These are phyloP conservation scores for Achlya flavicornis DNA, from an alignment of 2,888 invertebrate genomes.

Conservation along the genomic window DNA sequence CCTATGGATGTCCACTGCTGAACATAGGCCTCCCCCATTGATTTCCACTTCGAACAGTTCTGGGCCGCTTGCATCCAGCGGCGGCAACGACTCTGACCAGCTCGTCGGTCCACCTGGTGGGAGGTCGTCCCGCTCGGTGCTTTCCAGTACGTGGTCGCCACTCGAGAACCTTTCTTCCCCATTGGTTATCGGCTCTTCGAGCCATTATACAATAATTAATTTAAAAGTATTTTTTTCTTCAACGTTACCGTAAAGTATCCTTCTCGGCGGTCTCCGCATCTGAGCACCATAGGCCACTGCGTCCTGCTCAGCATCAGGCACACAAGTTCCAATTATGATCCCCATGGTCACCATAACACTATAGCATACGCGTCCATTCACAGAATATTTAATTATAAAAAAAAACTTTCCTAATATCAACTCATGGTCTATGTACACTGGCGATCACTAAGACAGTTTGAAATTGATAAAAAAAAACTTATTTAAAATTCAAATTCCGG, in stretches of 20 bases:
- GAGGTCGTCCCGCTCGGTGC: too few species aligned
- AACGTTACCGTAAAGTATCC: constrained; percentile 72
- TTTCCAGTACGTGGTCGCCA: too few species aligned
- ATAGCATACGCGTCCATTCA: constrained; percentile 5
- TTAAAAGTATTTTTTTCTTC: too few species aligned
- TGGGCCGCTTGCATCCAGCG: too few species aligned
- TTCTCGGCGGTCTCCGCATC: constrained; percentile 68
- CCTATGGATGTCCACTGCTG: too few species aligned
- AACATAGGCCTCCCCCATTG: too few species aligned
- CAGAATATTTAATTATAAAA: neutral
- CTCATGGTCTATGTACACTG: constrained; percentile 33
- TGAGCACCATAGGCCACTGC: constrained; percentile 73
- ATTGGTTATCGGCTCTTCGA: too few species aligned
- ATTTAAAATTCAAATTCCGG: neutral
- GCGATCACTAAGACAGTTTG: constrained; percentile 14
- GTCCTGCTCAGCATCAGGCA: constrained; percentile 87
- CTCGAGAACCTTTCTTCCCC: too few species aligned
- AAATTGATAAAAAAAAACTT: neutral
- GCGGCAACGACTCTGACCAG: too few species aligned
- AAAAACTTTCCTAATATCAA: constrained; percentile 36
- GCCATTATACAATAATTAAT: too few species aligned
- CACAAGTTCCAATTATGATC: constrained; percentile 89
- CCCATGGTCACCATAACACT: constrained; percentile 83
- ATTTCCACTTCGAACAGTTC: too few species aligned
- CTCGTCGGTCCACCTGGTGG: too few species aligned